These are phyloP conservation scores for Unio pictorum DNA, from an alignment of 2,888 invertebrate species.

Conservation along the genomic window DNA sequence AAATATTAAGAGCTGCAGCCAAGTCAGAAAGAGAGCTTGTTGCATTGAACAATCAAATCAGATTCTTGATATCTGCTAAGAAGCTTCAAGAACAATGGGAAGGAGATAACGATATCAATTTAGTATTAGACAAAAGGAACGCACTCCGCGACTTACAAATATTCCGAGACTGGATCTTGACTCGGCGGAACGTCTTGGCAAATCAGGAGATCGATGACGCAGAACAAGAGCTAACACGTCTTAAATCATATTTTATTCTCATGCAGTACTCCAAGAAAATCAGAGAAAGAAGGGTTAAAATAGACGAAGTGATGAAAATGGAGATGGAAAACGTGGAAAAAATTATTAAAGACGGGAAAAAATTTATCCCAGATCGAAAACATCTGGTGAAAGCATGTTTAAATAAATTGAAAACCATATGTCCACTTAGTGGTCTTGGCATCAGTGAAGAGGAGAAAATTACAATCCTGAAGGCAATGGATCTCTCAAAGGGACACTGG, in stretches of 20 bases:
- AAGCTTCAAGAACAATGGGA: too few species aligned
- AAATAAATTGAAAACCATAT: slow-evolving; percentile 10
- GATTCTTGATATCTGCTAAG: too few species aligned
- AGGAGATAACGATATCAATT: too few species aligned
- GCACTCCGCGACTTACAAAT: not conserved
- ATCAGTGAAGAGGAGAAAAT: slow-evolving; percentile 73
- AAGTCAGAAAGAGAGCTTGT: not conserved
- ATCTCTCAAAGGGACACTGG: slow-evolving; percentile 78
- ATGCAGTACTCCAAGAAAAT: slow-evolving; percentile 5
- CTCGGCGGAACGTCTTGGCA: slow-evolving; percentile 7
- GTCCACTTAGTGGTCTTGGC: slow-evolving; percentile 38
- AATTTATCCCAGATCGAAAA: slow-evolving; percentile 5
- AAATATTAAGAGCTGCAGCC: too few species aligned
- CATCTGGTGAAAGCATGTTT: slow-evolving; percentile 7
- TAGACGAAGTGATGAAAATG: not conserved
- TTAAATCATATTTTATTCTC: slow-evolving; percentile 8
- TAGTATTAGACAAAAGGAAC: not conserved
- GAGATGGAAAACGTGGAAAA: not conserved
- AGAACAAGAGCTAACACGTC: slow-evolving; percentile 19
- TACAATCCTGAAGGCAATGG: slow-evolving; percentile 77
- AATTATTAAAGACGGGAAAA: slow-evolving; percentile 10
- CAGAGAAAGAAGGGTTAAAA: not conserved
- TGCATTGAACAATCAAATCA: slow-evolving; percentile 1
- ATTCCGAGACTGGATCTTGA: slow-evolving; percentile 8
- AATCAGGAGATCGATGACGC: slow-evolving; percentile 31